Base-by-base conservation (phyloP, 2,113 vertebrate genomes). In the Xyrauchen texanus region DNA sequence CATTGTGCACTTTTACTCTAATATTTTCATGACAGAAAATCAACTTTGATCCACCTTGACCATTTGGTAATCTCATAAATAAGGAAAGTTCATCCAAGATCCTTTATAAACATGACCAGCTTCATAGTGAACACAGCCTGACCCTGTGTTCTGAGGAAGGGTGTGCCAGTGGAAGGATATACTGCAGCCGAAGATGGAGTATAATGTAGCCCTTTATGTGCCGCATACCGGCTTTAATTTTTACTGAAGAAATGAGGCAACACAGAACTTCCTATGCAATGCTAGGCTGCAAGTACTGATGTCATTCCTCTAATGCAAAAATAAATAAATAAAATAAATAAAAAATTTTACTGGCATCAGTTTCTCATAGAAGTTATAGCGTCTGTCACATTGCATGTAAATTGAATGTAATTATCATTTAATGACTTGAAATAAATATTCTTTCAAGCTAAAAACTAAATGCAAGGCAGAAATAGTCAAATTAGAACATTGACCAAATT, bases 191-290 rank as follows among this genome's bases (percentile, higher is more conserved):
- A 63, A 34, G 51, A 6, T 69, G 68, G 68, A 68, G 78, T 70
- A 89, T 72, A 88, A 71, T 81, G 85, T 46, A 53, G 67, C 76
- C 75, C 77, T 89, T 90, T 87, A 85, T 86, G 76, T 80, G 76
- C 71, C 61, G 70, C 80, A 78, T 80, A 68, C 78, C 58, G 58
- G 79, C 81, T 79, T 70, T 58, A 51, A 77, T 64, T 77, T 68
- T 46, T 57, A 34, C 49, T 80, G 52, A 69, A 77, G 62, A 76
- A 69, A 5, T 75, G 80, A 80, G 67, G 73, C 34, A 52, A 80
- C 7, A 10, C 46, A 65, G 72, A 63, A 47, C 71, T 69, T 46
- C 63, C 69, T 82, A 78, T 12, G 15, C 69, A 47, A 68, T 44
- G 10, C 70, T 45, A 60, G 71, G 11, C 13, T 74, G 58, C 49